Conservation (phyloP, 2,888 invertebrate species). For the Opisthograptis luteolata region DNA sequence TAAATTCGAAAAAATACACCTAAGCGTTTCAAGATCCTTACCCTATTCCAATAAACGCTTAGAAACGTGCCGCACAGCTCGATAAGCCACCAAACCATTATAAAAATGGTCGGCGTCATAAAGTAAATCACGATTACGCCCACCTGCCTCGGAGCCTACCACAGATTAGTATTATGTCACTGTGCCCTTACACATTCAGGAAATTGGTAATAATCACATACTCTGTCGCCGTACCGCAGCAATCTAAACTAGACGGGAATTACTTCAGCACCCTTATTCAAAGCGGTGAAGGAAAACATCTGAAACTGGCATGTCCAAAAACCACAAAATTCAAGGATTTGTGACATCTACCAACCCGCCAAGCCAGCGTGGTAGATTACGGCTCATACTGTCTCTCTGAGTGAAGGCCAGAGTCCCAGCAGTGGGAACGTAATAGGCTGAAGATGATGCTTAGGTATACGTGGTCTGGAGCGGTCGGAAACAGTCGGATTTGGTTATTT, state of each 20-base stretch:
- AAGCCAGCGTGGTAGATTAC: too few species aligned
- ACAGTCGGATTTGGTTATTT: too few species aligned
- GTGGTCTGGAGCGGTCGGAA: too few species aligned
- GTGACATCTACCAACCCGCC: too few species aligned
- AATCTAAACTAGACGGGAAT: constrained; percentile 6
- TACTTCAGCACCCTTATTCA: too few species aligned
- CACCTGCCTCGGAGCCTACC: constrained; percentile 18
- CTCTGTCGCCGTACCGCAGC: constrained; percentile 10
- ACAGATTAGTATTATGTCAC: constrained; percentile 28
- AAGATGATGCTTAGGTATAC: too few species aligned
- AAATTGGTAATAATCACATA: constrained; percentile 35
- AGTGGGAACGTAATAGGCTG: too few species aligned
- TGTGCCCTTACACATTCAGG: constrained; percentile 18
- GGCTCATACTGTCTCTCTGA: too few species aligned
- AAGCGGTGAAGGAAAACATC: too few species aligned
- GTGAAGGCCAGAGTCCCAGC: too few species aligned
- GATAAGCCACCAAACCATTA: constrained; percentile 23
- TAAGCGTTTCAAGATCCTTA: constrained; percentile 15
- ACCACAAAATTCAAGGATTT: too few species aligned
- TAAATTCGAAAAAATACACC: background rate
- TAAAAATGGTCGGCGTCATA: constrained; percentile 26
- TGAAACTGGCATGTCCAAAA: too few species aligned
- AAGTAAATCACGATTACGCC: constrained; percentile 29
- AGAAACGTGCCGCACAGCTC: constrained; percentile 20
- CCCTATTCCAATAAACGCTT: constrained; percentile 20